phyloP scores from a whole-genome alignment of 64 coral and sea anemone species.

The Trachythela sp. region DNA sequence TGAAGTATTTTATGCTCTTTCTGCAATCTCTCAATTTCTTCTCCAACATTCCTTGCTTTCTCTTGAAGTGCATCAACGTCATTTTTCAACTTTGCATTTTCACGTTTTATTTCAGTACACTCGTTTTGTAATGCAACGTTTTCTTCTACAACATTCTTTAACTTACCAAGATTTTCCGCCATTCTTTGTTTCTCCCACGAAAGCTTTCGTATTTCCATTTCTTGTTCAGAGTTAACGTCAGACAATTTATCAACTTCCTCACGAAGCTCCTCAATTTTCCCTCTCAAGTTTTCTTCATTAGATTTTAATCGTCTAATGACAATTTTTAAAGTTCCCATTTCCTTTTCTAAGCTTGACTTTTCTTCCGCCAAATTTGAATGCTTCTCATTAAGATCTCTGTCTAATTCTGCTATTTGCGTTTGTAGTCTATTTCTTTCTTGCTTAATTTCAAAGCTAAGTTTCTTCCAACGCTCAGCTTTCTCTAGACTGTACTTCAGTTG shows the following conservation, averaged over 20 bases:
- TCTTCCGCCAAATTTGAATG: not conserved
- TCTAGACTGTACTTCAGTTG: not conserved
- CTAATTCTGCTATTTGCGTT: constrained; percentile 8
- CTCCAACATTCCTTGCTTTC: not conserved
- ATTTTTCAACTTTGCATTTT: not conserved
- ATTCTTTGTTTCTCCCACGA: not conserved
- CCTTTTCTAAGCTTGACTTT: not conserved
- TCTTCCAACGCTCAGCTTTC: not conserved
- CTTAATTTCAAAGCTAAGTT: not conserved
- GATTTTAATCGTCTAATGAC: not conserved
- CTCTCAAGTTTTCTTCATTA: constrained; percentile 1
- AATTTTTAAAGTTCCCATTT: not conserved
- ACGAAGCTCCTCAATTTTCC: not conserved
- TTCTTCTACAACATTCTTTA: not conserved
- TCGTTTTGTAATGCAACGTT: not conserved
- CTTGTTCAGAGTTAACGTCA: not conserved
- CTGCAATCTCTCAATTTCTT: not conserved
- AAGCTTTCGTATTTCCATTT: not conserved
- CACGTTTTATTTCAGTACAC: not conserved
- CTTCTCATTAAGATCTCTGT: constrained; percentile 5
- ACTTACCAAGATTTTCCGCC: not conserved
- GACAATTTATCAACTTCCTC: not conserved
- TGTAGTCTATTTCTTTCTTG: constrained; percentile 13
- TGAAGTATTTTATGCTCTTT: not conserved
- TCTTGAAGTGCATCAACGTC: not conserved